Conservation (phyloP, 2,888 invertebrate species). For the Sarcophaga rosellei region DNA sequence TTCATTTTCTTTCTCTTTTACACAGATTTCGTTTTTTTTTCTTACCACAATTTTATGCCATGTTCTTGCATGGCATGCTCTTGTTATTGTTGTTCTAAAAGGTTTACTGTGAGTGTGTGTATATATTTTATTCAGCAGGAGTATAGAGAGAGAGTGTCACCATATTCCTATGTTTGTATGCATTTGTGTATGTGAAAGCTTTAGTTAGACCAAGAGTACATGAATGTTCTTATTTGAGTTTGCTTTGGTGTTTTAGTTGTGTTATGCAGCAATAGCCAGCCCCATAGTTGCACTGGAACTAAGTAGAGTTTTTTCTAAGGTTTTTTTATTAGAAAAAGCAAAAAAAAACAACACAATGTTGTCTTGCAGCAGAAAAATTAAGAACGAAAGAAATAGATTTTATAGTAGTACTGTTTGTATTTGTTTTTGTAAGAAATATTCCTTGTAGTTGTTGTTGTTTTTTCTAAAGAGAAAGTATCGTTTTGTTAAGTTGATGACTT, state of each 20-base stretch:
- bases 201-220: not conserved
- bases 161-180: slow-evolving; percentile 36
- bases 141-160: not conserved
- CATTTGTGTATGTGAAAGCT: not conserved
- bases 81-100: not conserved
- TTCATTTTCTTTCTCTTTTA: slow-evolving; percentile 58
- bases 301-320: not conserved
- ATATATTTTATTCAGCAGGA: no score
- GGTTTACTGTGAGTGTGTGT: not conserved
- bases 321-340: not conserved
- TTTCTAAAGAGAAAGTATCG: slow-evolving; percentile 18
- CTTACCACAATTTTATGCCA: slow-evolving; percentile 46
- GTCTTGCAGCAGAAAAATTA: not conserved
- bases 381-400: slow-evolving; percentile 6
- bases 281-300: not conserved
- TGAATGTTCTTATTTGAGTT: slow-evolving; percentile 1
- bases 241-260: not conserved
- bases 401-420: not conserved
- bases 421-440: slow-evolving; percentile 5
- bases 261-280: slow-evolving; percentile 19
- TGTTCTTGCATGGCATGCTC: slow-evolving; percentile 26
- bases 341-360: not conserved
- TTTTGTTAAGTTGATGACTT: slow-evolving; percentile 58
- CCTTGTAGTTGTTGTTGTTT: slow-evolving; percentile 3
- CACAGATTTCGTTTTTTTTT: slow-evolving; percentile 67